Evolutionary conservation across 2,113 vertebrate genomes (phyloP), one percentile per base, ranked within the genome.

Genomic region (Trogon melanurus): DNA sequence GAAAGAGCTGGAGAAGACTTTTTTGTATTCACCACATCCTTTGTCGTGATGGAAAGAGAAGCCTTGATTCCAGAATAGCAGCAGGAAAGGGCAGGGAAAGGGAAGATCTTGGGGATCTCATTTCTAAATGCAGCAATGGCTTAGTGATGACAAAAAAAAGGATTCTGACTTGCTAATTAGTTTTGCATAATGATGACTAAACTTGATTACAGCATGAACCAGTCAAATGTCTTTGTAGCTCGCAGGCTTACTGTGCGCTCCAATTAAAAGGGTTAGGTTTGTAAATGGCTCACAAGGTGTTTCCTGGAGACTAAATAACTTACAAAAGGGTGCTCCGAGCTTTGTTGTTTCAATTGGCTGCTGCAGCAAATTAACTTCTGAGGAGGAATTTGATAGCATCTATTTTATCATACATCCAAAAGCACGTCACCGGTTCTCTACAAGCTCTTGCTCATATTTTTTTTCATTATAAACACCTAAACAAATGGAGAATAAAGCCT

Each of bases 141-240:
- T 95, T 83, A 81, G 85, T 71, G 87, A 80, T 88, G 82, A 75
- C 60, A 96, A 71, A 86, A 71, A 86, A 92, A 94, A 38, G 34
- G 71, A 57, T 76, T 94, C 60, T 93, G 92, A 96, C 90, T 96
- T 96, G 90, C 79, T 96, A 96, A 96, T 96, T 93, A 93, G 85
- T 61, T 97, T 96, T 95, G 93, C 91, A 95, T 93, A 97, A 95
- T 96, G 95, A 91, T 96, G 93, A 96, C 88, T 96, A 96, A 95
- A 92, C 75, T 86, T 45, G 85, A 93, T 88, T 95, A 69, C 85
- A 90, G 85, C 79, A 45, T 47, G 85, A 93, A 67, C 64, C 82
- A 80, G 88, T 83, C 47, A 83, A 78, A 64, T 29, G 44, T 18
- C 85, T 93, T 53, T 57, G 64, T 80, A 65, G 78, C 85, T 80